Percentiles rank a stretch among this genome's conserved stretches.
These are phyloP conservation scores for Pelobates fuscus DNA, from an alignment of 2,113 vertebrate genomes.

Conservation along the genomic window DNA sequence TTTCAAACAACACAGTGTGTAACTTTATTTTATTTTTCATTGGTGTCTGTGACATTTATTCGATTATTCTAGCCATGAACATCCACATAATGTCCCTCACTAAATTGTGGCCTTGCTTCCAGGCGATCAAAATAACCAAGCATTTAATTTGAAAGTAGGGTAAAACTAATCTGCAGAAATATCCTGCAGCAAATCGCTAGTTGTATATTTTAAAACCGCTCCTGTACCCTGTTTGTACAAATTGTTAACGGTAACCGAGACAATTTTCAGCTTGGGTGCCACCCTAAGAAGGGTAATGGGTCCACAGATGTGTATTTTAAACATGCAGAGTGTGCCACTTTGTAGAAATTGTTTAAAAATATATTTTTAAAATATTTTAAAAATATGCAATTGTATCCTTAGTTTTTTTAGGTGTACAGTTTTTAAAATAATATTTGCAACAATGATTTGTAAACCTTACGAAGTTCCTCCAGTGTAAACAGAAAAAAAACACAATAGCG, in stretches of 20 bases:
- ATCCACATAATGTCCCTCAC: conserved; percentile 31
- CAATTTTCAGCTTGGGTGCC: conserved; percentile 18
- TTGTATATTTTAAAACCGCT: conserved; percentile 7
- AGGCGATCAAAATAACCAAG: conserved; percentile 26
- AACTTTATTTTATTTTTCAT: conserved; percentile 48
- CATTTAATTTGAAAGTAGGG: conserved; percentile 40
- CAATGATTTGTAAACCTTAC: too few species aligned
- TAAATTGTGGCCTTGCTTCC: conserved; percentile 34
- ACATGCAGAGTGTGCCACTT: background rate
- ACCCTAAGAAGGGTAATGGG: conserved; percentile 2
- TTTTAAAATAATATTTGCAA: too few species aligned
- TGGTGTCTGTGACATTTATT: conserved; percentile 37
- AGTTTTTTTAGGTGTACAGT: too few species aligned
- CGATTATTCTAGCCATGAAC: conserved; percentile 41
- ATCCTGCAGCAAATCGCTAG: conserved; percentile 16
- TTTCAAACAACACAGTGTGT: conserved; percentile 27
- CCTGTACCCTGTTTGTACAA: background rate
- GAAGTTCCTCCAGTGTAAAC: too few species aligned
- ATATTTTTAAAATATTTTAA: too few species aligned
- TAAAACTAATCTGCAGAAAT: conserved; percentile 19
- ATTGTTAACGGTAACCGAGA: conserved; percentile 29
- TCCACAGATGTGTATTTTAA: background rate
- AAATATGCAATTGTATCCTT: too few species aligned
- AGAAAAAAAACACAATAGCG: too few species aligned
- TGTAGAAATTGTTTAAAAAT: too few species aligned